These are phyloP conservation scores for Peromyscus polionotus DNA, from an alignment of 2,113 vertebrate genomes.

Conservation along the genomic window DNA sequence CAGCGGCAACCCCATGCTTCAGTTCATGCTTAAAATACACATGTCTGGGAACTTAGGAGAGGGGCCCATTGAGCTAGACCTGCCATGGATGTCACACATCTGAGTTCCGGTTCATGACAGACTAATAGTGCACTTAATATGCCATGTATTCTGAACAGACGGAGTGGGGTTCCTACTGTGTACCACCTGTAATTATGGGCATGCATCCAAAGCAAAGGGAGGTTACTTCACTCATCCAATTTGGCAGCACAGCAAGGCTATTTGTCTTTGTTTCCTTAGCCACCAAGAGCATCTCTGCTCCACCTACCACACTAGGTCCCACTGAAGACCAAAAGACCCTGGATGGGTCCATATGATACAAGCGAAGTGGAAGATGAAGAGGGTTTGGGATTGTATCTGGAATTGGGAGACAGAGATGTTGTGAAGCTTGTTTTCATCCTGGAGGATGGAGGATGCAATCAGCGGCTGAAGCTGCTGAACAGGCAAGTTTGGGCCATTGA, in stretches of 20 bases:
- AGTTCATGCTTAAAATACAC: conserved; percentile 41
- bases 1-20: not conserved
- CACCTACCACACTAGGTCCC: too few relatives aligned
- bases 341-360: not conserved
- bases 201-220: conserved; percentile 38
- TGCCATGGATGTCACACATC: not conserved
- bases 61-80: not conserved
- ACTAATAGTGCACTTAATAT: not conserved
- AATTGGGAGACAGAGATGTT: not conserved
- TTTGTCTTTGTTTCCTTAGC: too few relatives aligned
- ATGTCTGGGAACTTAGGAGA: not conserved
- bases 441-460: not conserved
- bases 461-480: not conserved
- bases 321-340: not conserved
- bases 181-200: not conserved
- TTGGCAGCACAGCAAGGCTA: not conserved
- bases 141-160: not conserved
- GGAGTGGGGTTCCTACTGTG: not conserved
- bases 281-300: not conserved
- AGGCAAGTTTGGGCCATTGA: not conserved
- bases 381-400: not conserved
- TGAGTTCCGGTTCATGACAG: not conserved
- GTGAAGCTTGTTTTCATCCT: not conserved
- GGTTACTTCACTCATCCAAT: not conserved
- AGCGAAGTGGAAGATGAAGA: not conserved